A percentile compares a stretch with the other conserved stretches of the same genome.
phyloP scores from a whole-genome alignment of 2,797 vertebrate species.

The Lateolabrax maculatus region DNA sequence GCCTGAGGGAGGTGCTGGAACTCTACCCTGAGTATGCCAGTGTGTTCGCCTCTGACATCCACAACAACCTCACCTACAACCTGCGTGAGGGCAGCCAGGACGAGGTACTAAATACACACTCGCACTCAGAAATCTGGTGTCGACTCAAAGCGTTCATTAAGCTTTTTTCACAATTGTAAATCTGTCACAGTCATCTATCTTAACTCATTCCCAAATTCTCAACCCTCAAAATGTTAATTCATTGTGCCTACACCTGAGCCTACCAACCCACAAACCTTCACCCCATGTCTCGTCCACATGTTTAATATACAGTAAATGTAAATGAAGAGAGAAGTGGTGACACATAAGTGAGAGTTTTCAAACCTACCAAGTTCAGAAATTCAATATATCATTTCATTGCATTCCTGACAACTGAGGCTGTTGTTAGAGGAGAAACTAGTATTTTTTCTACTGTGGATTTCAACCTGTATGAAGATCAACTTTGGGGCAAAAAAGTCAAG shows the following conservation, averaged over 20 bases:
- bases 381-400: background rate
- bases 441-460: background rate
- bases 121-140: background rate
- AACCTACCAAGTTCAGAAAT: background rate
- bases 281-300: background rate
- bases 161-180: background rate
- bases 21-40: constrained; percentile 94
- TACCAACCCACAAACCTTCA: background rate
- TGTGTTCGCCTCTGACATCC: constrained; percentile 91
- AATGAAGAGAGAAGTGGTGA: background rate
- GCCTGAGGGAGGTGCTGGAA: constrained; percentile 92
- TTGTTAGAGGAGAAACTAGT: background rate
- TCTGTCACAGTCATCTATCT: background rate
- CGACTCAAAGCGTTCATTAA: background rate
- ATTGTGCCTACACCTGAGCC: background rate
- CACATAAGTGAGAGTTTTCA: background rate
- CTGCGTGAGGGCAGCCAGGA: constrained; percentile 93
- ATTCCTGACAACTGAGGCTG: background rate
- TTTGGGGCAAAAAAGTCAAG: background rate
- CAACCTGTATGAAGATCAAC: background rate
- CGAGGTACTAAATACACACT: constrained; percentile 84
- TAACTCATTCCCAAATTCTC: background rate
- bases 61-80: constrained; percentile 97
- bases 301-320: background rate
- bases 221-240: background rate